Percentiles rank a stretch among this genome's conserved stretches.
These are phyloP conservation scores for Zophobas morio DNA, from an alignment of 1,140 invertebrate species.

Conservation along the genomic window DNA sequence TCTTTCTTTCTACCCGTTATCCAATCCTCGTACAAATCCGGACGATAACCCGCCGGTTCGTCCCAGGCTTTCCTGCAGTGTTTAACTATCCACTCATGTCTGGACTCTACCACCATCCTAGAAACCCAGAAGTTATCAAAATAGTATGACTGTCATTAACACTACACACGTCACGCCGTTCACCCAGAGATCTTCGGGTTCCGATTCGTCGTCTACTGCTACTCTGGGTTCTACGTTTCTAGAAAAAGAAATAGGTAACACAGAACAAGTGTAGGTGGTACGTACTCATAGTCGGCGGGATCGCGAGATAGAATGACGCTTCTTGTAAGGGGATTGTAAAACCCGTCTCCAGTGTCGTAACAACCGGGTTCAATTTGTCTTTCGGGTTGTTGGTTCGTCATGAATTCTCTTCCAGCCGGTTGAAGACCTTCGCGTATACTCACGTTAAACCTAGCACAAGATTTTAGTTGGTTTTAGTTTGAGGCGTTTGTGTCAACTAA, in stretches of 20 bases:
- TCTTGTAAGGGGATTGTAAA: conserved; percentile 65
- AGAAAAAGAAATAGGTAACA: background rate
- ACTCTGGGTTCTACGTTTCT: background rate
- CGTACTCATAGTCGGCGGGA: conserved; percentile 1
- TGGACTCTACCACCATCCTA: background rate
- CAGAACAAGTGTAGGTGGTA: background rate
- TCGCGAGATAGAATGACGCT: conserved; percentile 17
- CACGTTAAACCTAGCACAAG: conserved; percentile 1
- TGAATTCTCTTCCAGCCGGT: conserved; percentile 62
- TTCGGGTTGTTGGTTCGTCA: conserved; percentile 59
- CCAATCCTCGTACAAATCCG: conserved; percentile 71
- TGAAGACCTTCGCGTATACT: conserved; percentile 57
- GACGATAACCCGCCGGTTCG: conserved; percentile 67
- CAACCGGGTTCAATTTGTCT: conserved; percentile 62
- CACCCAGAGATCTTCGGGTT: conserved; percentile 11
- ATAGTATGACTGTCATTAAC: background rate
- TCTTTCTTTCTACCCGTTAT: conserved; percentile 51
- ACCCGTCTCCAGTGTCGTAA: conserved; percentile 66
- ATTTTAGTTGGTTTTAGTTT: background rate
- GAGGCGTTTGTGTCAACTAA: conserved; percentile 21
- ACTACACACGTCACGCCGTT: conserved; percentile 7
- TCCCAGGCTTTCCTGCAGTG: conserved; percentile 70
- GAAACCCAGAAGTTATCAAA: conserved; percentile 3
- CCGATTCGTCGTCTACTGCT: background rate
- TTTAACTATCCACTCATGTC: conserved; percentile 69